Conservation (phyloP, 2,113 vertebrate genomes). For the Paralichthys olivaceus region DNA sequence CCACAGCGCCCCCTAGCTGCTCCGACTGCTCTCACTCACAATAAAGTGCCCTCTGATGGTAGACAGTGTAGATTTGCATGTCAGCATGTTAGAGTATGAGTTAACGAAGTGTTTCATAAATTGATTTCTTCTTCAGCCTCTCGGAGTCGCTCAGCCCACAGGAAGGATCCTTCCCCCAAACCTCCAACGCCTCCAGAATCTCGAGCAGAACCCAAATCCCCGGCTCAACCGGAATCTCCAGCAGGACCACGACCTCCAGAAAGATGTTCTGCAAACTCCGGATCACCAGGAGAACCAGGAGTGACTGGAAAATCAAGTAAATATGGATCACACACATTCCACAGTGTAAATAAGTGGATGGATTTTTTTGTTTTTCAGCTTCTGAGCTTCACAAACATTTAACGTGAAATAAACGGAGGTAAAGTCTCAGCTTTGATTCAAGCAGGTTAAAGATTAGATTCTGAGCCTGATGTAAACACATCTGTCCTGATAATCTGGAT, state of each 20-base stretch:
- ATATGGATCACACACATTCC: not conserved
- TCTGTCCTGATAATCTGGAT: no score
- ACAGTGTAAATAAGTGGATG: not conserved
- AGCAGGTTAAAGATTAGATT: no score
- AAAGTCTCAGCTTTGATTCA: no score
- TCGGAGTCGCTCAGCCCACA: constrained; percentile 28
- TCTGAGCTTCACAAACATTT: not conserved
- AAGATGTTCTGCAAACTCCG: not conserved
- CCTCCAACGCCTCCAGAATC: not conserved
- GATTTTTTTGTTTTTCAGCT: not conserved
- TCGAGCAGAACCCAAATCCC: not conserved
- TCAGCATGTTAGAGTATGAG: not conserved
- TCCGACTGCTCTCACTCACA: not conserved
- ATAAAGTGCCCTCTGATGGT: constrained; percentile 39
- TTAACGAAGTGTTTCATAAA: not conserved
- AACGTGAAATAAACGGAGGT: not conserved
- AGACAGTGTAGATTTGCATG: not conserved
- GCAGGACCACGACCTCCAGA: constrained; percentile 8
- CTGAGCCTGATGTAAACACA: no score
- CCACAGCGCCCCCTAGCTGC: not conserved
- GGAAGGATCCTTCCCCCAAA: constrained; percentile 2
- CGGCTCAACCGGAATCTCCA: not conserved
- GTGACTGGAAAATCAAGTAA: constrained; percentile 31
- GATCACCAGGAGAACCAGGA: not conserved
- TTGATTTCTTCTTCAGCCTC: constrained; percentile 19